These are phyloP conservation scores for Pocillopora grandis DNA, from an alignment of 92 coral and sea anemone genomes.

Conservation along the genomic window DNA sequence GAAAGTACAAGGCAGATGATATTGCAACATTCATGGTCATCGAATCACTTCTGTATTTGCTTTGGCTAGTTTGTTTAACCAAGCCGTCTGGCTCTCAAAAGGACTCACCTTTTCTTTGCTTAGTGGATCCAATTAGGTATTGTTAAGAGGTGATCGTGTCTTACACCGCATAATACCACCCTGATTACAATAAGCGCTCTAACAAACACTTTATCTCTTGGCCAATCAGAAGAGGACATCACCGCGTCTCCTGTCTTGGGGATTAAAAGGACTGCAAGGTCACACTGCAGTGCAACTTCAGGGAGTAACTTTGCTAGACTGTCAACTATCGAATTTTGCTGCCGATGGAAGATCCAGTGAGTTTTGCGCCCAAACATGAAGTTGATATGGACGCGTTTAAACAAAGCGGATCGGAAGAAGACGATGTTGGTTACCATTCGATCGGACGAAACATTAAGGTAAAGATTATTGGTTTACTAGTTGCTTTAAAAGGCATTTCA, in stretches of 20 bases:
- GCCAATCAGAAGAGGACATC: constrained; percentile 56
- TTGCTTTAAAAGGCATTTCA: not conserved
- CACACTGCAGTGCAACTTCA: not conserved
- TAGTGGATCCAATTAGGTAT: constrained; percentile 44
- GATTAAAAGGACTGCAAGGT: constrained; percentile 27
- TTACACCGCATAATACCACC: constrained; percentile 39
- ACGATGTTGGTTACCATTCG: constrained; percentile 81
- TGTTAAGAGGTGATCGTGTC: constrained; percentile 35
- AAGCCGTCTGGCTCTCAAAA: constrained; percentile 18
- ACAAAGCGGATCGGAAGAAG: constrained; percentile 59
- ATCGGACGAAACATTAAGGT: constrained; percentile 86
- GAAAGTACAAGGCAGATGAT: not conserved
- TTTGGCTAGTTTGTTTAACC: constrained; percentile 14
- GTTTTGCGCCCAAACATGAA: constrained; percentile 28
- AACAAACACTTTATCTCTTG: constrained; percentile 14
- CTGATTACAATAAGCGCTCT: constrained; percentile 50
- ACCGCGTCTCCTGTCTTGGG: constrained; percentile 63
- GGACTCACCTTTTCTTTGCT: constrained; percentile 4
- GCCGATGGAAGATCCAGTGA: constrained; percentile 63
- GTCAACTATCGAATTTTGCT: not conserved
- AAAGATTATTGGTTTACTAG: not conserved
- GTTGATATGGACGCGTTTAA: constrained; percentile 53
- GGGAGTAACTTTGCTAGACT: constrained; percentile 14
- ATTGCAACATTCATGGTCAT: not conserved
- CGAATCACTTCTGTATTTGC: constrained; percentile 3